These are phyloP conservation scores for Coilia nasus DNA, from an alignment of 2,797 vertebrate genomes.

Conservation along the genomic window DNA sequence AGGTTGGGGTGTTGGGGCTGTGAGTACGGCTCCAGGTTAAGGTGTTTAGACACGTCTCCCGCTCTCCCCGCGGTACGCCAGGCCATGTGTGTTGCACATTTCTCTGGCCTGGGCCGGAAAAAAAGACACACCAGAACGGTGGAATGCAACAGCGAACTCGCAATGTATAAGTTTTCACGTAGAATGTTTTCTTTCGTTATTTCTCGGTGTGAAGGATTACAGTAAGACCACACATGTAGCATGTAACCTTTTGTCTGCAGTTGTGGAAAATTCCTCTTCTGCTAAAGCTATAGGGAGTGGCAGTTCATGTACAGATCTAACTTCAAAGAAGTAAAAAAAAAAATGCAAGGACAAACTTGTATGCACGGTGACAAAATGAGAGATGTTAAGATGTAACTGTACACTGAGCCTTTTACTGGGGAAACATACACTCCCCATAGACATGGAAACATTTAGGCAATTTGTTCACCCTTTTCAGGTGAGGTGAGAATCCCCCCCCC, in stretches of 20 bases:
- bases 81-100: not conserved
- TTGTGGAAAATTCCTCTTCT: conserved; percentile 1
- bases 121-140: not conserved
- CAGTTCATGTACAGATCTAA: not conserved
- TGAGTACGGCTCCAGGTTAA: conserved; percentile 1
- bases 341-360: not conserved
- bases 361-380: not conserved
- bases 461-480: conserved; percentile 8
- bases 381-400: not conserved
- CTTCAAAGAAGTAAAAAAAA: conserved; percentile 2
- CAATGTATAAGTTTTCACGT: conserved; percentile 26
- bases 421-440: not conserved
- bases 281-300: not conserved
- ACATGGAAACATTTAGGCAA: not conserved
- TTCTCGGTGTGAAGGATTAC: not conserved
- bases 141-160: conserved; percentile 11
- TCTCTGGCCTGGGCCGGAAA: not conserved
- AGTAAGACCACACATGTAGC: conserved; percentile 15
- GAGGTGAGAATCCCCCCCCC: not conserved
- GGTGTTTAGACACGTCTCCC: conserved; percentile 10
- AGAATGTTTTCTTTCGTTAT: not conserved
- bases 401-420: not conserved
- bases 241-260: conserved; percentile 15
- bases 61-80: not conserved
- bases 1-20: not conserved